Percentiles rank a stretch among this genome's conserved stretches.
phyloP scores from a whole-genome alignment of 2,888 invertebrate species.

The Tholera decimalis region DNA sequence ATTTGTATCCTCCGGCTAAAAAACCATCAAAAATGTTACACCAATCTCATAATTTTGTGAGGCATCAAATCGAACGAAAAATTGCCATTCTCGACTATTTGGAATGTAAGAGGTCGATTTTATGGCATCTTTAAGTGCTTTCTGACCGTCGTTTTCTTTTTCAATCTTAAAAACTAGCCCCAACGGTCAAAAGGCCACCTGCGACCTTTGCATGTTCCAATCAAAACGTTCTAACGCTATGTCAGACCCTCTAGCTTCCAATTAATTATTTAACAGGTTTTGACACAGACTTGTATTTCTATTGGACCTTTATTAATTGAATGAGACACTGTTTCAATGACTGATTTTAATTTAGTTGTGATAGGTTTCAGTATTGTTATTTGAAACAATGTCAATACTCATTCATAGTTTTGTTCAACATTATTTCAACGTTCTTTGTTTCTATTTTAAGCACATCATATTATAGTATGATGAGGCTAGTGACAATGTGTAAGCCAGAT shows the following conservation, averaged over 20 bases:
- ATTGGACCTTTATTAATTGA: background rate
- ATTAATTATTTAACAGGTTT: conserved; percentile 35
- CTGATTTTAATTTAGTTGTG: too few species aligned
- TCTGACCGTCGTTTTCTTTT: conserved; percentile 85
- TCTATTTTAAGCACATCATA: too few species aligned
- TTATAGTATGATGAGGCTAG: too few species aligned
- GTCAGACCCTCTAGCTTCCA: conserved; percentile 43
- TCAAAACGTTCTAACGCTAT: conserved; percentile 62
- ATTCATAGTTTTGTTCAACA: background rate
- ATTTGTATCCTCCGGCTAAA: background rate
- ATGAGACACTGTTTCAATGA: background rate
- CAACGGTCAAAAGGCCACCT: conserved; percentile 80
- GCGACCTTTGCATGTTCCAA: conserved; percentile 69
- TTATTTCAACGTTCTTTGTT: too few species aligned
- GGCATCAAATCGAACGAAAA: conserved; percentile 65
- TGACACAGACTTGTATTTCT: background rate
- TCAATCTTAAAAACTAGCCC: conserved; percentile 82
- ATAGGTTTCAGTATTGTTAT: too few species aligned
- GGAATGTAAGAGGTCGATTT: conserved; percentile 78
- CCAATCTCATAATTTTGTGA: conserved; percentile 43
- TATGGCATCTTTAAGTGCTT: conserved; percentile 77
- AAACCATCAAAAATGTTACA: conserved; percentile 2
- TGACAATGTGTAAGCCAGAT: too few species aligned
- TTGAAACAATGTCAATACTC: background rate
- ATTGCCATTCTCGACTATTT: conserved; percentile 66